phyloP scores from a whole-genome alignment of 1,140 invertebrate genomes.

The Scaptomyza hsui region DNA sequence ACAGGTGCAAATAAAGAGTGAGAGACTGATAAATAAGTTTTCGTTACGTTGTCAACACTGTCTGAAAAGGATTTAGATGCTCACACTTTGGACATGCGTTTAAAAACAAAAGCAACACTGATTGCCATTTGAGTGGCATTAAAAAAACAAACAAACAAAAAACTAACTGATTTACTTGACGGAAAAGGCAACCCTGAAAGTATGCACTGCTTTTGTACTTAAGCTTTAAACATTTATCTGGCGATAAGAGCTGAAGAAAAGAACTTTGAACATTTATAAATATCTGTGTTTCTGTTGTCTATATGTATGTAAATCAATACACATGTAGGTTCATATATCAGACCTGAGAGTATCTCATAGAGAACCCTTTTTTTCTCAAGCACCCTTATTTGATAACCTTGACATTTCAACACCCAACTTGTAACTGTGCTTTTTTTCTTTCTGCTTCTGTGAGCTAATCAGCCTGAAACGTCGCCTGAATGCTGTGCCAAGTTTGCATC shows the following conservation, averaged over 20 bases:
- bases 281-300: background rate
- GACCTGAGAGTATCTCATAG: background rate
- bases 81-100: constrained; percentile 27
- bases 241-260: background rate
- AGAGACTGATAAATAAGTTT: constrained; percentile 73
- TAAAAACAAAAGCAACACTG: constrained; percentile 40
- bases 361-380: background rate
- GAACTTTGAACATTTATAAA: background rate
- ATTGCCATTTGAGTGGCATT: constrained; percentile 40
- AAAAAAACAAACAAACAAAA: constrained; percentile 20
- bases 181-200: too few species aligned
- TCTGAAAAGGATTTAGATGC: constrained; percentile 24
- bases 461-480: constrained; percentile 27
- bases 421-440: background rate
- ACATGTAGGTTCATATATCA: background rate
- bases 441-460: constrained; percentile 7
- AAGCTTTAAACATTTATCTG: too few species aligned
- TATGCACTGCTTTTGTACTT: too few species aligned
- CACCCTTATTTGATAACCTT: background rate
- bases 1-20: background rate
- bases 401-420: background rate
- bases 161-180: constrained; percentile 19
- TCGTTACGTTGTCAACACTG: constrained; percentile 34
- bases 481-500: constrained; percentile 42
- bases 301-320: too few species aligned